Conservation (phyloP, 2,113 vertebrate genomes). For the Pao palembangensis region DNA sequence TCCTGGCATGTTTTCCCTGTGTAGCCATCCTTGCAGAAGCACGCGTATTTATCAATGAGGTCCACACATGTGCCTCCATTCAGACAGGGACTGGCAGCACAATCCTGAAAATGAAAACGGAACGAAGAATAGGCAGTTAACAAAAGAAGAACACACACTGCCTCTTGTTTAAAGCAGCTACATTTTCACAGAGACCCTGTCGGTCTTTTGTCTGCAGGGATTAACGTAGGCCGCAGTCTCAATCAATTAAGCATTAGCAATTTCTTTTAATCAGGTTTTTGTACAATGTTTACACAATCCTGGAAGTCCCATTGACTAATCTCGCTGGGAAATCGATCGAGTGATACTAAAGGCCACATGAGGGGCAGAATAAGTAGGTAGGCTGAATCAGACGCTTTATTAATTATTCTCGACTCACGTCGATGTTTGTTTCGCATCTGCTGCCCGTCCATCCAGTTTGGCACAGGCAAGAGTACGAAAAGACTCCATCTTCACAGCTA, state of each 20-base stretch:
- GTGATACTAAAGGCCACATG: constrained; percentile 48
- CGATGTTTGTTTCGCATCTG: constrained; percentile 79
- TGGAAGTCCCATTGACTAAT: constrained; percentile 41
- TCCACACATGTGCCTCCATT: constrained; percentile 78
- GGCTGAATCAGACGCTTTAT: constrained; percentile 22
- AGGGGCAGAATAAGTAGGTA: not conserved
- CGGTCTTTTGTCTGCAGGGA: constrained; percentile 64
- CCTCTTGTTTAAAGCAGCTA: constrained; percentile 60
- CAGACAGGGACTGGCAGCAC: constrained; percentile 69
- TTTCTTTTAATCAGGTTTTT: constrained; percentile 69
- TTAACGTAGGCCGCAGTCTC: constrained; percentile 47
- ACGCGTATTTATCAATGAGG: constrained; percentile 71
- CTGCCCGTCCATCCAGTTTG: constrained; percentile 75
- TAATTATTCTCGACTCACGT: constrained; percentile 71
- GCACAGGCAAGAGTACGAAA: constrained; percentile 73
- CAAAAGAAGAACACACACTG: constrained; percentile 46
- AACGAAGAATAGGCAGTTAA: not conserved
- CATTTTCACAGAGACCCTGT: constrained; percentile 47
- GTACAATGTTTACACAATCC: constrained; percentile 60
- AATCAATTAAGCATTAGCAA: constrained; percentile 67
- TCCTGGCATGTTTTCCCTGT: constrained; percentile 65
- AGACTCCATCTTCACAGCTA: constrained; percentile 77
- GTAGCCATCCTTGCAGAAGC: constrained; percentile 75
- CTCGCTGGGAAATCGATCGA: constrained; percentile 49
- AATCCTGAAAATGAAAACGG: constrained; percentile 65